These are phyloP conservation scores for Coecobrya sp. DNA, from an alignment of 2,888 invertebrate species.

Conservation along the genomic window DNA sequence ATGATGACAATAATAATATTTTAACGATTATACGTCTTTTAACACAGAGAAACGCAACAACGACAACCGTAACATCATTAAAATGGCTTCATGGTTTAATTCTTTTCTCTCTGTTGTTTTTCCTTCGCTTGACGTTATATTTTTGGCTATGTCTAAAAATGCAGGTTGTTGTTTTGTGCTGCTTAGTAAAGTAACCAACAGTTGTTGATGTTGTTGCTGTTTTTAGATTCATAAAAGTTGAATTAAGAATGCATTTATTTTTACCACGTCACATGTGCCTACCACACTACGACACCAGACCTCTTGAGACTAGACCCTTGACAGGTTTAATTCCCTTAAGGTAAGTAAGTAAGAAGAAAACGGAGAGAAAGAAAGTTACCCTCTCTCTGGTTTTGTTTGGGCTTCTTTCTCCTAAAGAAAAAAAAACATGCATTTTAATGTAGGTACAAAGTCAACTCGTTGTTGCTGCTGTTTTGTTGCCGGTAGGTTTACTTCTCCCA, in stretches of 20 bases:
- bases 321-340: conserved; percentile 57
- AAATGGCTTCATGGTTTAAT: not conserved
- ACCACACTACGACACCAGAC: not conserved
- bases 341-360: not conserved
- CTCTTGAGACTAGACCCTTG: conserved; percentile 49
- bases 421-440: not conserved
- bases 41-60: not conserved
- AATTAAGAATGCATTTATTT: not conserved
- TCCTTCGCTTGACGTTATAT: too few species aligned
- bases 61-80: not conserved
- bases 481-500: not conserved
- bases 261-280: not conserved
- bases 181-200: not conserved
- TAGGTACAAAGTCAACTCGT: too few species aligned
- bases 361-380: not conserved
- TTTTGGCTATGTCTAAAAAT: not conserved
- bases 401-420: not conserved
- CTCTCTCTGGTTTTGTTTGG: not conserved
- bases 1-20: not conserved
- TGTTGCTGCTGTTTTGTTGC: not conserved
- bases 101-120: not conserved
- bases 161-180: not conserved
- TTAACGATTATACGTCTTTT: not conserved
- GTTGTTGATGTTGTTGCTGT: too few species aligned
- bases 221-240: too few species aligned